Percentiles rank a stretch among this genome's conserved stretches.
phyloP scores from a whole-genome alignment of 2,888 invertebrate genomes.

The Polymixis lichenea region DNA sequence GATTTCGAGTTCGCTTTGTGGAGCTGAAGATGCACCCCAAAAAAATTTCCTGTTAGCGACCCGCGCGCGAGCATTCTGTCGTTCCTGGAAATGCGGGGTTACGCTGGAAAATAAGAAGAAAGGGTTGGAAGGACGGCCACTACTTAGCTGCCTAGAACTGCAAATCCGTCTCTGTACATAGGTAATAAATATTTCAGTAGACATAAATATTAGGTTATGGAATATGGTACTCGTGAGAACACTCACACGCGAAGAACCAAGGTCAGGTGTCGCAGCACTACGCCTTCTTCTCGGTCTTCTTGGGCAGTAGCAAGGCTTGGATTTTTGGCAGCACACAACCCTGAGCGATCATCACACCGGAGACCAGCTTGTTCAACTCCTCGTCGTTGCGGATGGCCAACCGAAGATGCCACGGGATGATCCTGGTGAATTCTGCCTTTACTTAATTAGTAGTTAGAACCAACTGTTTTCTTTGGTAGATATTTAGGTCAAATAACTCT shows the following conservation, averaged over 20 bases:
- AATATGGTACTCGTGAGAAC: constrained; percentile 3
- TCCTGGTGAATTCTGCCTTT: background rate
- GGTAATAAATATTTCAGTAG: no score
- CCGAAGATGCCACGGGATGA: constrained; percentile 93
- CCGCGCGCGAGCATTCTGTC: no score
- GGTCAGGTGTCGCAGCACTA: background rate
- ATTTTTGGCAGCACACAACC: constrained; percentile 96
- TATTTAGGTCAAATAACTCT: constrained; percentile 14
- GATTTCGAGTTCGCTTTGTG: no score
- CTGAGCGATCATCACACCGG: constrained; percentile 95
- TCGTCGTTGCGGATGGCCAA: constrained; percentile 95
- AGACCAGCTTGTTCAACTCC: constrained; percentile 94
- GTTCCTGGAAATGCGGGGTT: no score
- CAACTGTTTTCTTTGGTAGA: background rate
- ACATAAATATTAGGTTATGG: background rate
- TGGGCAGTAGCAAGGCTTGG: constrained; percentile 92
- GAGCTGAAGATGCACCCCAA: no score
- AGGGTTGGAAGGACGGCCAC: no score
- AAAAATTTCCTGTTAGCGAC: no score
- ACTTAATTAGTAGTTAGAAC: background rate
- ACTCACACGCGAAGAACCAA: background rate
- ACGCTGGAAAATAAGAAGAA: no score
- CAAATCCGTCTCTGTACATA: no score
- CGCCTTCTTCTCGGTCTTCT: constrained; percentile 87
- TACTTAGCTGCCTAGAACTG: no score